Evolutionary conservation across 2,888 invertebrate species (phyloP).

Genomic region (Embidobia sp.): DNA sequence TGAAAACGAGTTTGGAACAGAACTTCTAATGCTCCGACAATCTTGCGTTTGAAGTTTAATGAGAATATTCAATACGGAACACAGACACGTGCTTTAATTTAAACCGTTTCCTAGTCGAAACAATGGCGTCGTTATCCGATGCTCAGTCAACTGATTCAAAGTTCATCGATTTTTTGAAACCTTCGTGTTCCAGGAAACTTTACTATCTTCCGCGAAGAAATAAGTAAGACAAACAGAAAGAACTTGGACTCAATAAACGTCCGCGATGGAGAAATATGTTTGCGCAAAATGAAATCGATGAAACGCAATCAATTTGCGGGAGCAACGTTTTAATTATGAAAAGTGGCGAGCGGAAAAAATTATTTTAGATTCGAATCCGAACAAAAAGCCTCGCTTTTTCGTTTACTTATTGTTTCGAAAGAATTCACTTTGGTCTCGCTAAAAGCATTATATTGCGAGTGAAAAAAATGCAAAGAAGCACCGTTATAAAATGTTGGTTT

Average conservation of each 20-base stretch:
- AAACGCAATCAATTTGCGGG: slow-evolving; percentile 21
- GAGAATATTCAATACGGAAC: slow-evolving; percentile 53
- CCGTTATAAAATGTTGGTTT: too few relatives aligned
- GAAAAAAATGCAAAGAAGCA: slow-evolving; percentile 8
- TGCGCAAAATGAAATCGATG: slow-evolving; percentile 5
- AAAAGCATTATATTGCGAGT: slow-evolving; percentile 19
- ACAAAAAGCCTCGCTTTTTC: slow-evolving; percentile 7
- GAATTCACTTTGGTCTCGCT: slow-evolving; percentile 12
- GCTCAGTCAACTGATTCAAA: slow-evolving; percentile 49
- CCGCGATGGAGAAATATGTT: not conserved
- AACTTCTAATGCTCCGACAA: slow-evolving; percentile 38
- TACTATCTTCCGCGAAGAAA: slow-evolving; percentile 26
- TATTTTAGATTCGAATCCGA: too few relatives aligned
- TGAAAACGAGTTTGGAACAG: slow-evolving; percentile 40
- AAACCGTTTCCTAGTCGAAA: slow-evolving; percentile 52
- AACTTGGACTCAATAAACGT: slow-evolving; percentile 1
- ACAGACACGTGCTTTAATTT: slow-evolving; percentile 51
- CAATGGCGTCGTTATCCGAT: slow-evolving; percentile 53
- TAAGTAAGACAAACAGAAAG: slow-evolving; percentile 35
- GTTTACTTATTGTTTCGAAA: slow-evolving; percentile 20
- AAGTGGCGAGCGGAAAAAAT: too few relatives aligned
- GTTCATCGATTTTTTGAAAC: slow-evolving; percentile 52
- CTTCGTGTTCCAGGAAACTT: slow-evolving; percentile 32
- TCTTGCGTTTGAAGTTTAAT: slow-evolving; percentile 52
- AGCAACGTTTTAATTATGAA: slow-evolving; percentile 32